A percentile compares a stretch with the other conserved stretches of the same genome.
phyloP scores from a whole-genome alignment of 92 coral and sea anemone species.

The Paragorgia papillata region DNA sequence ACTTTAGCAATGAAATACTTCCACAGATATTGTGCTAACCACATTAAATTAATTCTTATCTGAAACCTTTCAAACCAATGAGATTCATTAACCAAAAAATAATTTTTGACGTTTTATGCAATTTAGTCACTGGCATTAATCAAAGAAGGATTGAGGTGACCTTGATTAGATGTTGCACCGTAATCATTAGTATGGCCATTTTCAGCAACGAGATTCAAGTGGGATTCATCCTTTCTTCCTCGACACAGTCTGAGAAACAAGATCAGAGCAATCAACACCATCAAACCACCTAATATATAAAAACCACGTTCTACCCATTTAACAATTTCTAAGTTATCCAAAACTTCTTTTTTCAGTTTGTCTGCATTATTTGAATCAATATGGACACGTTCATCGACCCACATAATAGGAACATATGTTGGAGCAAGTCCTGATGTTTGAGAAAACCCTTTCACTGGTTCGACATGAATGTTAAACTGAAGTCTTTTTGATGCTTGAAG shows the following conservation, averaged over 20 bases:
- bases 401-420: conserved; percentile 74
- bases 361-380: conserved; percentile 65
- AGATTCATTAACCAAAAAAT: too few relatives aligned
- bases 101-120: too few relatives aligned
- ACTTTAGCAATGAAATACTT: too few relatives aligned
- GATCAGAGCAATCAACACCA: conserved; percentile 59
- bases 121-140: conserved; percentile 38
- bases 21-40: too few relatives aligned
- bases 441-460: conserved; percentile 57
- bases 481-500: conserved; percentile 74
- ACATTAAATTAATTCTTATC: too few relatives aligned
- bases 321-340: conserved; percentile 62
- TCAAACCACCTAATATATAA: conserved; percentile 70
- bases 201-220: not conserved
- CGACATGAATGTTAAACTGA: conserved; percentile 78
- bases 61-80: too few relatives aligned
- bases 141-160: conserved; percentile 23
- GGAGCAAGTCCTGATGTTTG: conserved; percentile 54
- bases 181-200: conserved; percentile 2
- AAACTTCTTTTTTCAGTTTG: conserved; percentile 64
- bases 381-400: conserved; percentile 71
- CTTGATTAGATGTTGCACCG: not conserved
- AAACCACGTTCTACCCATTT: conserved; percentile 73
- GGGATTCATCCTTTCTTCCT: not conserved
- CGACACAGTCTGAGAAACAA: conserved; percentile 44